Percentiles rank a stretch among this genome's conserved stretches.
Evolutionary conservation across 2,888 invertebrate species (phyloP).

Genomic region (Polydrusus cervinus): DNA sequence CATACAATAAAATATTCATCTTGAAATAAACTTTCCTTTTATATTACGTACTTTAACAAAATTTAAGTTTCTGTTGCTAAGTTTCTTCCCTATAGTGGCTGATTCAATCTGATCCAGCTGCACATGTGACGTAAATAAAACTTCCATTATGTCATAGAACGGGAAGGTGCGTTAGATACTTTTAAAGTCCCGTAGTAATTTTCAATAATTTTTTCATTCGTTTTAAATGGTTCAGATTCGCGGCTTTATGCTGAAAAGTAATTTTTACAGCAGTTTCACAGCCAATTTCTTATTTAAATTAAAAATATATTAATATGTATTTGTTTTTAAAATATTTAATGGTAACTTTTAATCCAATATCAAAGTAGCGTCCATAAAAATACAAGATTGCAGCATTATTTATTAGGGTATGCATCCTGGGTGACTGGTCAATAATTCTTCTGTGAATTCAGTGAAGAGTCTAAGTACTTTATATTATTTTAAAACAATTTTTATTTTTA

Average conservation of each 20-base stretch:
- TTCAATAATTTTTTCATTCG: conserved; percentile 78
- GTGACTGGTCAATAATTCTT: conserved; percentile 76
- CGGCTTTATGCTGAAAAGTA: conserved; percentile 5
- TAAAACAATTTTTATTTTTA: too few species aligned
- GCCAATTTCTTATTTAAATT: too few species aligned
- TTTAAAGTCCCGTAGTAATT: conserved; percentile 81
- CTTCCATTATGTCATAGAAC: conserved; percentile 80
- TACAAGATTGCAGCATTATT: conserved; percentile 86
- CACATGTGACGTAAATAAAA: conserved; percentile 85
- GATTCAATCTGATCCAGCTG: conserved; percentile 78
- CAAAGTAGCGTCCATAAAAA: too few species aligned
- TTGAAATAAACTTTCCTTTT: too few species aligned
- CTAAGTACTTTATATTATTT: too few species aligned
- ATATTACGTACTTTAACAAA: conserved; percentile 80
- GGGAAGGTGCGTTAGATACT: conserved; percentile 81
- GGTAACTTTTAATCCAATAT: too few species aligned
- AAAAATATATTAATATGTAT: too few species aligned
- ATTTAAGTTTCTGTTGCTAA: conserved; percentile 74
- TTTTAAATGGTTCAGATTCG: conserved; percentile 64
- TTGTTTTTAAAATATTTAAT: too few species aligned
- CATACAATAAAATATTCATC: too few species aligned
- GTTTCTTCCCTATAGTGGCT: conserved; percentile 73
- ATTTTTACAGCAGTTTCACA: too few species aligned
- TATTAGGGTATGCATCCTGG: conserved; percentile 79
- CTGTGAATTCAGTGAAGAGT: conserved; percentile 74